Evolutionary conservation across 2,888 invertebrate species (phyloP).

Genomic region (Sinhomidia bicolor): DNA sequence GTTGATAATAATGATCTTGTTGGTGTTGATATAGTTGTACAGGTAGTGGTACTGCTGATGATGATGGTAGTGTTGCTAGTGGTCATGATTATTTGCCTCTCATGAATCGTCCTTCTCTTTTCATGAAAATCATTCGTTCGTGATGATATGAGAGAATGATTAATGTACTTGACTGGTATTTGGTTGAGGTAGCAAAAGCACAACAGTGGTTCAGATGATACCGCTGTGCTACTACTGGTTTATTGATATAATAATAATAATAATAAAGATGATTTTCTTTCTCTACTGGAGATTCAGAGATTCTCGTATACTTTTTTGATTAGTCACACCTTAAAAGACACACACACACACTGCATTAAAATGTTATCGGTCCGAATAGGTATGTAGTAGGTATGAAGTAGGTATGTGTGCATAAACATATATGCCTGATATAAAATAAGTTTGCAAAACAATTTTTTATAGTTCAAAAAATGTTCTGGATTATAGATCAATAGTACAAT

Average conservation of each 20-base stretch:
- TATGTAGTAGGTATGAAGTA: too few species aligned
- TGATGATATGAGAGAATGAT: slow-evolving; percentile 56
- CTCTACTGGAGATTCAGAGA: neutral
- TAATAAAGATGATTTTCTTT: neutral
- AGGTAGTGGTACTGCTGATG: neutral
- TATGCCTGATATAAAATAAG: too few species aligned
- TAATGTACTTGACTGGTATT: slow-evolving; percentile 46
- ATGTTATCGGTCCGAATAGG: too few species aligned
- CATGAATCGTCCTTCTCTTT: neutral
- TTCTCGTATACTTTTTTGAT: neutral
- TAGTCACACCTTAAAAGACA: neutral
- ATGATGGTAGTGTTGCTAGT: neutral
- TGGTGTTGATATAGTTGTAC: neutral
- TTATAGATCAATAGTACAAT: too few species aligned
- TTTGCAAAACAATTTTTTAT: too few species aligned
- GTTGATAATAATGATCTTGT: neutral
- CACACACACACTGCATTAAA: too few species aligned
- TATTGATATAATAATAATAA: neutral
- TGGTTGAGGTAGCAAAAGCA: neutral
- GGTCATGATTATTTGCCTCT: slow-evolving; percentile 39
- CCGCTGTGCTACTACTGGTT: neutral
- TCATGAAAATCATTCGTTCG: slow-evolving; percentile 5
- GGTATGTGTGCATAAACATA: too few species aligned
- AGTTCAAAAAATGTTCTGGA: too few species aligned
- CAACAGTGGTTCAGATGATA: neutral